Percentiles rank a stretch among this genome's conserved stretches.
These are phyloP conservation scores for Phaethornis superciliosus DNA, from an alignment of 2,113 vertebrate genomes.

Conservation along the genomic window DNA sequence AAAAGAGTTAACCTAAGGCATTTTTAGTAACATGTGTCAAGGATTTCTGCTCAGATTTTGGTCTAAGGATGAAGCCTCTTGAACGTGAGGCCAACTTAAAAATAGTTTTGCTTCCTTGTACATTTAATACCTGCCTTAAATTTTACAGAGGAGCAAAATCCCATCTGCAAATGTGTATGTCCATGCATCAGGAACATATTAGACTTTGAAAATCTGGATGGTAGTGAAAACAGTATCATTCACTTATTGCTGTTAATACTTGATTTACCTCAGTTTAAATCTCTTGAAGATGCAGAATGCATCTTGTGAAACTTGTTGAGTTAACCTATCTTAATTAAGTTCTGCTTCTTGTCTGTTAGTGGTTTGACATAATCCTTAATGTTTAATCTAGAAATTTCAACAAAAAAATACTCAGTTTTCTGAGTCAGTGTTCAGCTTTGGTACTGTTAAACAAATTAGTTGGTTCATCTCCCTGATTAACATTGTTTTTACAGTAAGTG, in stretches of 20 bases:
- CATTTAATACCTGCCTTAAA: neutral
- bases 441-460: neutral
- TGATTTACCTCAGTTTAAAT: conserved; percentile 9
- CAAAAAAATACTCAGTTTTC: neutral
- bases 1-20: neutral
- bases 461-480: neutral
- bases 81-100: neutral
- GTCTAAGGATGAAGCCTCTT: neutral
- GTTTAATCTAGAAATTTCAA: neutral
- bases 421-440: neutral
- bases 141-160: neutral
- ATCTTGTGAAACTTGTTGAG: conserved; percentile 8
- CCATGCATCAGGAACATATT: neutral
- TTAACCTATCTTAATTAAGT: neutral
- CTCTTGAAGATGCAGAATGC: neutral
- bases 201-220: neutral
- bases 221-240: neutral
- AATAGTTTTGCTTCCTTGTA: neutral
- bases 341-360: neutral
- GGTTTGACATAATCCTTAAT: neutral
- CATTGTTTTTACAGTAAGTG: neutral
- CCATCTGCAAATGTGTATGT: neutral
- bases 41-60: neutral
- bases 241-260: conserved; percentile 17
- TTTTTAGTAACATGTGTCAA: neutral